Evolutionary conservation across 2,113 vertebrate genomes (phyloP).

Genomic region (Zosterops lateralis): DNA sequence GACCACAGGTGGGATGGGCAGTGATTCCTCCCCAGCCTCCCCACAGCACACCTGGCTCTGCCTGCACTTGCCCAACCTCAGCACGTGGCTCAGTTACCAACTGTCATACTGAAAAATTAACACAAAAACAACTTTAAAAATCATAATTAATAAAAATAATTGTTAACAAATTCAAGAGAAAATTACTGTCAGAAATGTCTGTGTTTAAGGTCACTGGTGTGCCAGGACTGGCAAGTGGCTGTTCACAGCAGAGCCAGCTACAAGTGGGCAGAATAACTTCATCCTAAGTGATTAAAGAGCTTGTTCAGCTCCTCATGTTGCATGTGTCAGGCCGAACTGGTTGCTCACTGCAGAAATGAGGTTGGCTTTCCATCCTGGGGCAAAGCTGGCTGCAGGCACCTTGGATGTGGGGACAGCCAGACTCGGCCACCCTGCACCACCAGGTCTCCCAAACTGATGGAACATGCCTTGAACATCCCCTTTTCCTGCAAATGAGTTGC

Average conservation of each 20-base stretch:
- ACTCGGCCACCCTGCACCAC: accelerated
- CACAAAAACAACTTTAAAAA: not conserved
- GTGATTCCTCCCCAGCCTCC: not conserved
- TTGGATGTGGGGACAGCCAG: not conserved
- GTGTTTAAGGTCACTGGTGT: not conserved
- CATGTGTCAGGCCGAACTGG: not conserved
- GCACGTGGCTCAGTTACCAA: accelerated
- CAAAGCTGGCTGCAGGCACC: not conserved
- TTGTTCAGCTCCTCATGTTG: not conserved
- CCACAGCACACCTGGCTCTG: accelerated
- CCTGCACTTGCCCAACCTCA: not conserved
- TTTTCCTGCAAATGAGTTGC: not conserved
- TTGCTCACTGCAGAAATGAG: not conserved
- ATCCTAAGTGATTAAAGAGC: not conserved
- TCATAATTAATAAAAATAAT: not conserved
- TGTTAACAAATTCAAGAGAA: not conserved
- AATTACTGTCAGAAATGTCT: not conserved
- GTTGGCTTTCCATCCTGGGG: not conserved
- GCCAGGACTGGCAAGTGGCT: not conserved
- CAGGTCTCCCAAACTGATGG: not conserved
- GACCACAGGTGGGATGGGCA: not conserved
- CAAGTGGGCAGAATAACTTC: not conserved
- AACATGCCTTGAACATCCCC: not conserved
- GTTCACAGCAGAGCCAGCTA: not conserved
- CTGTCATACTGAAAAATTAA: not conserved